Evolutionary conservation across 2,113 vertebrate species (phyloP), one percentile per base, ranked within the genome.

Genomic region (Rhinichthys klamathensis): DNA sequence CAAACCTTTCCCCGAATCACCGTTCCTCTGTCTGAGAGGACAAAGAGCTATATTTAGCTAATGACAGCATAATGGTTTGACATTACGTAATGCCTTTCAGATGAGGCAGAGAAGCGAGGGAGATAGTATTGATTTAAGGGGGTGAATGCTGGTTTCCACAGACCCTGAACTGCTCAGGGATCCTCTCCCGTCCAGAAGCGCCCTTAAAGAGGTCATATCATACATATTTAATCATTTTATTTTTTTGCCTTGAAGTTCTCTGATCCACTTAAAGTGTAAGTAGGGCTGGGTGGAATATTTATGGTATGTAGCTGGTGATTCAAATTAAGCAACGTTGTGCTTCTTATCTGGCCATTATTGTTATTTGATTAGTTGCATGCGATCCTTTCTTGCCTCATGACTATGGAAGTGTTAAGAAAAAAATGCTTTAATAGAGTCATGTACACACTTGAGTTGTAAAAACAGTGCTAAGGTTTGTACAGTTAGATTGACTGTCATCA

Each of bases 31-130:
- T 81, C 32, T 84, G 78, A 75, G 3, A 76, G 69, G 82, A 89
- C 86, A 78, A 83, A 83, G 72, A 60, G n/a, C 86, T 74, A 72
- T 86, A 74, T 69, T 77, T 69, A 86, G 54, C 76, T 77, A 80
- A 87, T 67, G 79, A 67, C 80, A 70, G 25, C 61, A 56, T 72
- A 60, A 81, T 25, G 44, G 67, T 38, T 25, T 30, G 74, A 8
- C 63, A 58, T 88, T 82, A 88, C 58, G 60, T 77, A 82, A 70
- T 27, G 32, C 16, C 12, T 58, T 54, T 82, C 44, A 80, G 76
- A 83, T 63, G 80, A 73, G 58, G 41, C 32, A 82, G 63, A 54
- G 49, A 51, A 38, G 38, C 23, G 23, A 84, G 27, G 41, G 46
- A 61, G 27, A 32, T 6, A 41, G 81, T 63, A 75, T 75, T 51